A percentile compares a stretch with the other conserved stretches of the same genome.
These are phyloP conservation scores for Gryllus bimaculatus DNA, from an alignment of 1,140 invertebrate species.

Conservation along the genomic window DNA sequence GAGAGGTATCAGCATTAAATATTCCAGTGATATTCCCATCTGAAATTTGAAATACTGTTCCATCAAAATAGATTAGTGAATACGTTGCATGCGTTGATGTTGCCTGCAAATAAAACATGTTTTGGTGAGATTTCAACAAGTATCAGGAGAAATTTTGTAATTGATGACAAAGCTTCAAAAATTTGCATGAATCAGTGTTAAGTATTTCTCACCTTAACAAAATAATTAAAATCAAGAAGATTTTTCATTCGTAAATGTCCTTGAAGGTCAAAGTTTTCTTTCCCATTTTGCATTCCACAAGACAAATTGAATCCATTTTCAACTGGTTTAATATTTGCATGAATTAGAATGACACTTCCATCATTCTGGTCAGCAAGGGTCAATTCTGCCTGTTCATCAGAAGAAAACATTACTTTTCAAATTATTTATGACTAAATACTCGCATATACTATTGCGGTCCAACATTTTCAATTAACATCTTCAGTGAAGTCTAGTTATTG, in stretches of 20 bases:
- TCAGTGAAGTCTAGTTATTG: too few species aligned
- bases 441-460: too few species aligned
- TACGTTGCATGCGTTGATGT: slow-evolving; percentile 34
- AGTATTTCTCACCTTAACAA: not conserved
- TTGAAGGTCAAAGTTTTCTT: not conserved
- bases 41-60: slow-evolving; percentile 15
- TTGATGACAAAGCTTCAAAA: not conserved
- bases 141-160: not conserved
- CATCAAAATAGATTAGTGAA: slow-evolving; percentile 27
- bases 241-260: not conserved
- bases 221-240: not conserved
- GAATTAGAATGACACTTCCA: not conserved
- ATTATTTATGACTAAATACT: too few species aligned
- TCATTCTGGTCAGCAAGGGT: not conserved
- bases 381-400: not conserved
- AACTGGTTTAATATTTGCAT: not conserved
- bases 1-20: slow-evolving; percentile 28
- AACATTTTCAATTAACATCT: too few species aligned
- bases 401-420: too few species aligned
- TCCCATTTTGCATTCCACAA: not conserved
- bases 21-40: slow-evolving; percentile 24
- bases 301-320: not conserved
- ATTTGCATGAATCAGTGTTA: not conserved
- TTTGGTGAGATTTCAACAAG: not conserved
- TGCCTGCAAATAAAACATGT: not conserved